Percentiles rank a stretch among this genome's conserved stretches.
Conservation (phyloP, 2,888 invertebrate species). For the Oxycera nigricornis region DNA sequence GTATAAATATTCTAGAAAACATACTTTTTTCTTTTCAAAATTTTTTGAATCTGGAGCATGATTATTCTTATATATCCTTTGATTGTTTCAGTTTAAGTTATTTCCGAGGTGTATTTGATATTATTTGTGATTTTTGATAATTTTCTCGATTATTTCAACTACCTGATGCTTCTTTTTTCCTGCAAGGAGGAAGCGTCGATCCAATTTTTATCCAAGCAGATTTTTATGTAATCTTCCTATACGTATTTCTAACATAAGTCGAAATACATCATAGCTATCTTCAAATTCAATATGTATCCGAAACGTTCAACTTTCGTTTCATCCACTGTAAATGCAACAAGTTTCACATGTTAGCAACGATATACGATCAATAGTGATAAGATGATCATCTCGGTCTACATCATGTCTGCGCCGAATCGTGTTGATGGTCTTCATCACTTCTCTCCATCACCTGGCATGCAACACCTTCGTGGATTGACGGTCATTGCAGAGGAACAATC, state of each 20-base stretch:
- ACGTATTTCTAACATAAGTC: not conserved
- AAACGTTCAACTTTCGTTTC: not conserved
- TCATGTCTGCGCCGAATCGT: slow-evolving; percentile 1
- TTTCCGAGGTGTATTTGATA: too few species aligned
- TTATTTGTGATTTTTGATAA: too few species aligned
- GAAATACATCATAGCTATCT: not conserved
- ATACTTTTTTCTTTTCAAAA: too few species aligned
- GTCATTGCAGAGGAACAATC: slow-evolving; percentile 25
- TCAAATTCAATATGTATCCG: not conserved
- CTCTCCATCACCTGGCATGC: slow-evolving; percentile 1
- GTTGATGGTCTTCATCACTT: not conserved
- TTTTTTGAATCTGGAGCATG: too few species aligned
- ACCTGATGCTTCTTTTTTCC: too few species aligned
- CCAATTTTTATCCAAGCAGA: too few species aligned
- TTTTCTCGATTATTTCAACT: too few species aligned
- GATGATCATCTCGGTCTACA: not conserved
- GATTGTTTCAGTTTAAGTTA: too few species aligned
- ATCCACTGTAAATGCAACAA: not conserved
- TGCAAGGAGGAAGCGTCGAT: too few species aligned
- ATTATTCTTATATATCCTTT: too few species aligned
- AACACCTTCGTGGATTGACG: not conserved
- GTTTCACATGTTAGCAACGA: not conserved
- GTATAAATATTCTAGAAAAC: too few species aligned
- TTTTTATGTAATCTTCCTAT: too few species aligned
- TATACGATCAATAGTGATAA: not conserved